A percentile compares a stretch with the other conserved stretches of the same genome.
These are phyloP conservation scores for Nemoura dubitans DNA, from an alignment of 2,888 invertebrate genomes.

Conservation along the genomic window DNA sequence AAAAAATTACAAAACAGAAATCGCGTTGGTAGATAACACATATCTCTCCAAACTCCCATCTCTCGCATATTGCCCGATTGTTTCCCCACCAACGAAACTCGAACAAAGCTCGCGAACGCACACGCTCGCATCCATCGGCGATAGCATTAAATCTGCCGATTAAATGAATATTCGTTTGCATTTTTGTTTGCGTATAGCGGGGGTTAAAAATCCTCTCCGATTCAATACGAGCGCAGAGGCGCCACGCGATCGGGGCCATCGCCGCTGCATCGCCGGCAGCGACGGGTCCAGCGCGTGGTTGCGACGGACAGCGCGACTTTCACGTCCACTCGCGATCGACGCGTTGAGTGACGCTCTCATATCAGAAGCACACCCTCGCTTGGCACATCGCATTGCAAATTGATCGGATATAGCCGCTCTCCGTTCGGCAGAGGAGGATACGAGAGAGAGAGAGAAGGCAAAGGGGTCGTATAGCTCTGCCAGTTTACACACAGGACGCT, in stretches of 20 bases:
- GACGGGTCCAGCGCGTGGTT: neutral
- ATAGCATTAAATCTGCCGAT: neutral
- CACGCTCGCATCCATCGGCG: neutral
- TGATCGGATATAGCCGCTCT: neutral
- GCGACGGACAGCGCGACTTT: neutral
- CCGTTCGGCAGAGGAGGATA: neutral
- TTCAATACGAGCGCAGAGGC: neutral
- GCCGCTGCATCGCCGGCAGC: no score
- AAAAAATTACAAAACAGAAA: neutral
- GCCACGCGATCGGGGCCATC: no score
- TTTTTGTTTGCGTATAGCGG: no score
- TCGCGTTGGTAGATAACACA: neutral
- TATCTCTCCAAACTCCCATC: neutral
- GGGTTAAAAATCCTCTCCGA: neutral
- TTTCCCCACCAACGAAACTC: neutral
- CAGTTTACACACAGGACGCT: neutral
- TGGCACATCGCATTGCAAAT: slow-evolving; percentile 12
- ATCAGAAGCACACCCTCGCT: neutral
- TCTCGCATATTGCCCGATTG: neutral
- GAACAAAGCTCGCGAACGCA: neutral
- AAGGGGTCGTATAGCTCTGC: neutral
- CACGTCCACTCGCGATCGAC: neutral
- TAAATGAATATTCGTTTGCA: neutral
- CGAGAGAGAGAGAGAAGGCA: neutral
- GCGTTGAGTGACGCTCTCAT: neutral